Percentiles rank a stretch among this genome's conserved stretches.
phyloP scores from a whole-genome alignment of 2,888 invertebrate species.

The Nemotelus nigrinus region DNA sequence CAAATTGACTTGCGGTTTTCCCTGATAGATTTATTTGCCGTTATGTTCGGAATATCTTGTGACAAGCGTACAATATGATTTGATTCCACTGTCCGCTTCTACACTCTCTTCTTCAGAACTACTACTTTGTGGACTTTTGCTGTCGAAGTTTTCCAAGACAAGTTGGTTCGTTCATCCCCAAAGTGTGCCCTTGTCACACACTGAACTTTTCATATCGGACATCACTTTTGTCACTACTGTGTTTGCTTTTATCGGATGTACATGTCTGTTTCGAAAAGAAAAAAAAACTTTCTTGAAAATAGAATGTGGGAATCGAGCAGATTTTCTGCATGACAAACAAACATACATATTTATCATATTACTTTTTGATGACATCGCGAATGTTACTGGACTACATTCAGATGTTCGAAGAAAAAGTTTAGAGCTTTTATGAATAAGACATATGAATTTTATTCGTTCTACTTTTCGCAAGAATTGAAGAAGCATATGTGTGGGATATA shows the following conservation, averaged over 20 bases:
- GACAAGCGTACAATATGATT: slow-evolving; percentile 1
- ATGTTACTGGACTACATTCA: no score
- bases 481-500: no score
- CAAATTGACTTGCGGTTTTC: slow-evolving; percentile 37
- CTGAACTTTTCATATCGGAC: slow-evolving; percentile 8
- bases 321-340: slow-evolving; percentile 22
- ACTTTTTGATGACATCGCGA: no score
- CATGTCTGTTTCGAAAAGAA: background rate
- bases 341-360: background rate
- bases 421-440: no score
- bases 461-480: no score
- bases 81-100: background rate
- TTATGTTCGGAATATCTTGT: background rate
- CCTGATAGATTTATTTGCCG: slow-evolving; percentile 27
- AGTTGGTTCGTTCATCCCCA: background rate
- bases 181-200: slow-evolving; percentile 16
- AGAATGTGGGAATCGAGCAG: slow-evolving; percentile 34
- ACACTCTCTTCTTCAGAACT: background rate
- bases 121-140: background rate
- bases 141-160: background rate
- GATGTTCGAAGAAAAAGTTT: no score
- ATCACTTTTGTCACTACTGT: slow-evolving; percentile 14
- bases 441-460: no score
- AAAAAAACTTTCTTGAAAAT: background rate
- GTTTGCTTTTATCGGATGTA: slow-evolving; percentile 18